These are phyloP conservation scores for Pandemis heparana DNA, from an alignment of 2,888 invertebrate genomes.

Conservation along the genomic window DNA sequence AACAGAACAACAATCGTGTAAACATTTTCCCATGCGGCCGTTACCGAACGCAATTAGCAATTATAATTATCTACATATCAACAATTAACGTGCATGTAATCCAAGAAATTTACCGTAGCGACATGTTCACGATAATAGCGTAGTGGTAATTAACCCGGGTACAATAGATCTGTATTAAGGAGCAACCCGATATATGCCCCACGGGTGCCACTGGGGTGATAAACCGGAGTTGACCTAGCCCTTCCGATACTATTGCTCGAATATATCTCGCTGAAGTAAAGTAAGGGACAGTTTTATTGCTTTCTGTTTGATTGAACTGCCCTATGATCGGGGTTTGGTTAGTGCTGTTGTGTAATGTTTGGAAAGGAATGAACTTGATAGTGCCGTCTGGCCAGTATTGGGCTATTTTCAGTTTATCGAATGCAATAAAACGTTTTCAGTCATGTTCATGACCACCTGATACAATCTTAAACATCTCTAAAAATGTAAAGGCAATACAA, in stretches of 20 bases:
- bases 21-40: background rate
- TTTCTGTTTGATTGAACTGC: slow-evolving; percentile 40
- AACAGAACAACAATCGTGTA: slow-evolving; percentile 9
- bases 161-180: slow-evolving; percentile 43
- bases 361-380: slow-evolving; percentile 8
- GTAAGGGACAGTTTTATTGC: slow-evolving; percentile 42
- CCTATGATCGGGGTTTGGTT: slow-evolving; percentile 28
- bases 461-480: background rate
- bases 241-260: slow-evolving; percentile 39
- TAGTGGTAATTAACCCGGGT: slow-evolving; percentile 38
- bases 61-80: slow-evolving; percentile 29
- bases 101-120: slow-evolving; percentile 37
- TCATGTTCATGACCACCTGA: background rate
- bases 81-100: slow-evolving; percentile 32
- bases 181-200: slow-evolving; percentile 22
- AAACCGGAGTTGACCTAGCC: slow-evolving; percentile 42
- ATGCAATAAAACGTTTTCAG: background rate
- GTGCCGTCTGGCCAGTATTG: background rate
- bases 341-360: slow-evolving; percentile 19
- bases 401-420: slow-evolving; percentile 2
- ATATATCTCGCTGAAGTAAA: slow-evolving; percentile 40
- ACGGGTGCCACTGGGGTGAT: slow-evolving; percentile 38
- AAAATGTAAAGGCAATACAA: background rate
- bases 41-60: slow-evolving; percentile 28
- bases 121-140: slow-evolving; percentile 38